phyloP scores from a whole-genome alignment of 2,113 vertebrate genomes.

The Trichechus manatus region DNA sequence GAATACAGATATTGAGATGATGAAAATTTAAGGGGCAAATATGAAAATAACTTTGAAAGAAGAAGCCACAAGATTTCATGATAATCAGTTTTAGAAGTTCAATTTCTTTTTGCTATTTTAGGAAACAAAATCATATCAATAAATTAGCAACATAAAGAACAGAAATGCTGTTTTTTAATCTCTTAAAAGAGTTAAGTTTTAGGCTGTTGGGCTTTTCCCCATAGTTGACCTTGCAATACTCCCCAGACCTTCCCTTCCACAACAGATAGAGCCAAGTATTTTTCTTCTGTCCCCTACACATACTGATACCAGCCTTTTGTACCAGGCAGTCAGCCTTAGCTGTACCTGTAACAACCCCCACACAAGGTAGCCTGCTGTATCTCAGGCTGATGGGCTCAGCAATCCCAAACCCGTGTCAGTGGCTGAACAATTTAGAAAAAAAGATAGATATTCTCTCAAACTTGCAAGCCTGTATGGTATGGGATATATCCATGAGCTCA shows the following conservation, averaged over 20 bases:
- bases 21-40: slow-evolving; percentile 5
- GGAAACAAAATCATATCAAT: slow-evolving; percentile 22
- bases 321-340: slow-evolving; percentile 42
- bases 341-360: slow-evolving; percentile 21
- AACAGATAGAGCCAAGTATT: slow-evolving; percentile 5
- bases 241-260: background rate
- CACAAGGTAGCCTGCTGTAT: background rate
- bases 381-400: background rate
- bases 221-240: background rate
- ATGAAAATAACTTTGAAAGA: slow-evolving; percentile 46
- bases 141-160: slow-evolving; percentile 27
- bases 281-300: background rate
- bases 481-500: background rate
- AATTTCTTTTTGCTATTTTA: background rate
- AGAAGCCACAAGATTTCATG: background rate
- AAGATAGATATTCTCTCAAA: slow-evolving; percentile 12
- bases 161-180: slow-evolving; percentile 56
- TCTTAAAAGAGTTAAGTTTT: slow-evolving; percentile 38
- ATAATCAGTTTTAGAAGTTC: slow-evolving; percentile 38
- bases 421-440: slow-evolving; percentile 1
- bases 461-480: background rate
- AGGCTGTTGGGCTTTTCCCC: background rate
- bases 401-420: slow-evolving; percentile 8
- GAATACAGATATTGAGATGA: background rate
- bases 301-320: slow-evolving; percentile 10